phyloP scores from a whole-genome alignment of 2,888 invertebrate species.

The Troides aeacus region DNA sequence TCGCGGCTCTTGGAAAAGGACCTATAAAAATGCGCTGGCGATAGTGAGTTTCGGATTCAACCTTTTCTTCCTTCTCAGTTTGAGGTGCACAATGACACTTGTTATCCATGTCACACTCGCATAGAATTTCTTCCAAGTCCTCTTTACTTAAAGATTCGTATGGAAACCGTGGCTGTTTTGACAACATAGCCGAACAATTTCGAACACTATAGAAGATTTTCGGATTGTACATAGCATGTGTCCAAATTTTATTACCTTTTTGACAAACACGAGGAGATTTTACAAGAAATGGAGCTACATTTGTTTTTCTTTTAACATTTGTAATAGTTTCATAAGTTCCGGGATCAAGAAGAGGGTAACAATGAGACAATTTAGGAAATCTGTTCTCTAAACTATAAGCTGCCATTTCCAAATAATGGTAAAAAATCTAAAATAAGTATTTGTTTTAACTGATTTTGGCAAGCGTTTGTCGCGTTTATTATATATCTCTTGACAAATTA shows the following conservation, averaged over 20 bases:
- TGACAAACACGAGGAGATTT: slow-evolving; percentile 46
- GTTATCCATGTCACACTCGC: slow-evolving; percentile 53
- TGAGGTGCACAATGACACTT: slow-evolving; percentile 54
- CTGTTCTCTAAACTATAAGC: slow-evolving; percentile 53
- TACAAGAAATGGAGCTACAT: slow-evolving; percentile 57
- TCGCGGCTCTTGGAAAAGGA: slow-evolving; percentile 39
- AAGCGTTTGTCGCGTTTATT: neutral
- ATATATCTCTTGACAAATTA: neutral
- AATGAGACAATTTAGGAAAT: slow-evolving; percentile 46
- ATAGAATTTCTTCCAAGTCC: slow-evolving; percentile 56
- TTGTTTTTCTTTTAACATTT: slow-evolving; percentile 34
- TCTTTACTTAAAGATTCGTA: slow-evolving; percentile 56
- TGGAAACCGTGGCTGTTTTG: slow-evolving; percentile 59
- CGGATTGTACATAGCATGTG: slow-evolving; percentile 52
- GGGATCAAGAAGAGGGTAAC: slow-evolving; percentile 55
- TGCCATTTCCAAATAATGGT: slow-evolving; percentile 38
- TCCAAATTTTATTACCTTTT: slow-evolving; percentile 47
- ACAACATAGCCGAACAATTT: slow-evolving; percentile 54
- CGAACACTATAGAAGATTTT: slow-evolving; percentile 43
- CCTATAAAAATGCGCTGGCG: slow-evolving; percentile 55
- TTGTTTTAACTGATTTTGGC: neutral
- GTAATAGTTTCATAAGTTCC: slow-evolving; percentile 53
- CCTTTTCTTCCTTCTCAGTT: slow-evolving; percentile 35
- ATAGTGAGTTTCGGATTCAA: slow-evolving; percentile 32
- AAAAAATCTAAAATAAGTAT: neutral